Evolutionary conservation across 2,888 invertebrate genomes (phyloP), one percentile per base, ranked within the genome.

Genomic region (Cetonia aurata): DNA sequence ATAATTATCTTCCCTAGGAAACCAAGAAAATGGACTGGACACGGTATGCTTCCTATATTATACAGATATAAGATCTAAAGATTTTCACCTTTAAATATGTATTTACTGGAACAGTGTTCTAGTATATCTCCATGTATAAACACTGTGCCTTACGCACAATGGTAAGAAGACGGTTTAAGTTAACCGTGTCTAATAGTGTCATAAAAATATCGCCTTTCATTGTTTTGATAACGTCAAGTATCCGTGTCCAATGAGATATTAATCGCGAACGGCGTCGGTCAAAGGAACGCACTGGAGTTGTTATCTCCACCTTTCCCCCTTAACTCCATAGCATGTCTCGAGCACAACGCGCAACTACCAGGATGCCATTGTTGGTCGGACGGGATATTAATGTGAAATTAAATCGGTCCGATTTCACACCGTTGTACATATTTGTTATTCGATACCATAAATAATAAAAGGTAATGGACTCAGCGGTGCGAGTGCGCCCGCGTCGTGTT

Each of bases 351-450:
- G 50, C 48, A 65, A 50, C 62, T 69, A 60, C 60, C 69, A 60
- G 60, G 12, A 60, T 53, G 55, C 69, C 70, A 56, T 67, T 71
- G 71, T 69, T 57, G 42, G n/a, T 46, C 17, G n/a, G 62, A 67
- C 62, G 52, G 69, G 69, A 74, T 74, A 77, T 75, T 74, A 77
- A 77, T 77, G 74, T 50, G 73, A 71, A 72, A 77, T 77, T 77
- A 77, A 77, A 76, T 75, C 77, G 72, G 72, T 67, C 75, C 74
- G 76, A 76, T 77, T 77, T 77, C 75, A 77, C 77, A 77, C 76
- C 74, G 75, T 75, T 75, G 76, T 76, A 75, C 66, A 74, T 75
- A 70, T 76, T 75, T 77, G 75, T 76, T 77, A 74, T 73, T 71
- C 72, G 68, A 71, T 71, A 73, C 75, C 73, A 76, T 76, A 74